Base-by-base conservation (phyloP, 2,888 invertebrate genomes). In the Dendrolimus houi region DNA sequence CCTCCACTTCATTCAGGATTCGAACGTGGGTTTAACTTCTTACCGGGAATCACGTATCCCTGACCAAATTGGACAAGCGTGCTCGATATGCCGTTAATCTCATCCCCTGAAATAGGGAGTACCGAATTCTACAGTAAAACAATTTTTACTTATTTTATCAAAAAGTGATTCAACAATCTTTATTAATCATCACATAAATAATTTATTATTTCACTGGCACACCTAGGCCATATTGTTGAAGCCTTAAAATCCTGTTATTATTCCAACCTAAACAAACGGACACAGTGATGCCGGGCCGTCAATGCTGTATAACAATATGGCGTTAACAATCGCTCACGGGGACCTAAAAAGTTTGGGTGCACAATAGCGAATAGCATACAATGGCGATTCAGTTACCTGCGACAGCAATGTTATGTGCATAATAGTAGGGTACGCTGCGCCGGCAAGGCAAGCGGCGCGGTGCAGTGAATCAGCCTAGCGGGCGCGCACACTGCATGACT, bases 291-390 rank as follows among this genome's bases (percentile, higher is more conserved):
- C 66, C 64, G 64, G 69, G 64, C 66, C 64, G 64, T 70, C 47
- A 47, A 10, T 10, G 12, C 47, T 12, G 69, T 75, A 29, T 29
- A 83, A 86, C 85, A 86, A 86, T 87, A 78, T 80, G 75, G 79
- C 78, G 77, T 77, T 81, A 85, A 87, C 87, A 87, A 87, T 87
- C 78, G 81, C 75, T 76, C 76, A 77, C 67, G 76, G 77, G 75
- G 76, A 71, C 83, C 84, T 78, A 83, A 86, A 87, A 87, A 84
- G 82, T 87, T 85, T 63, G 76, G 72, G 78, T 76, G 77, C 78
- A 88, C 88, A 89, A 88, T 89, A 79, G 85, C 71, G 81, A 80
- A 81, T 79, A 79, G 84, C 81, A 87, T 79, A 88, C 87, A 87
- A 88, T 88, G 71, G 85, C 78, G 76, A 83, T 84, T 87, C 79